A percentile compares a stretch with the other conserved stretches of the same genome.
These are phyloP conservation scores for Oncorhynchus tshawytscha DNA, from an alignment of 2,113 vertebrate species.

Conservation along the genomic window DNA sequence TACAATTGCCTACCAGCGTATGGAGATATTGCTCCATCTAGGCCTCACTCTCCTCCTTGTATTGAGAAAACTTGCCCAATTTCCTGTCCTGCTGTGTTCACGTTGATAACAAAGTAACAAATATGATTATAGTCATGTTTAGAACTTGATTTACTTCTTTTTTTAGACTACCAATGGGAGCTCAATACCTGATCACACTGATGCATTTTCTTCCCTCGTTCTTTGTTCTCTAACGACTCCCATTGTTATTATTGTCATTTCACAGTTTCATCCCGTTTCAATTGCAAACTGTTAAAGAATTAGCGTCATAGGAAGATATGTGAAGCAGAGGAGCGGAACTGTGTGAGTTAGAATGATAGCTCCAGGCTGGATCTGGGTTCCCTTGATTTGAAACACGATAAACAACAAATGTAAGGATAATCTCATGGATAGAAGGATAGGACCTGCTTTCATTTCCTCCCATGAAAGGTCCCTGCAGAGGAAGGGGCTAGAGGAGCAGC, in stretches of 20 bases:
- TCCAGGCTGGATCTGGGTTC: slow-evolving; percentile 1
- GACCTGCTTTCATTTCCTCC: slow-evolving; percentile 12
- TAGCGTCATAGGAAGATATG: slow-evolving; percentile 4
- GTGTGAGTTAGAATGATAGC: neutral
- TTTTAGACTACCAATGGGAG: too few relatives aligned
- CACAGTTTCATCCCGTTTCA: slow-evolving; percentile 2
- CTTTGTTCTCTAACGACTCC: neutral
- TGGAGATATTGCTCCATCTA: neutral
- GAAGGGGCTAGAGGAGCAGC: slow-evolving; percentile 2
- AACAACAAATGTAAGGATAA: slow-evolving; percentile 30
- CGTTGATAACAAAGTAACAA: neutral
- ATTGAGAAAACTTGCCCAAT: neutral
- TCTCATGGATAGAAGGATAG: slow-evolving; percentile 14
- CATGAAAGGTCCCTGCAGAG: slow-evolving; percentile 13
- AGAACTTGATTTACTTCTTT: neutral
- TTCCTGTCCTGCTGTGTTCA: neutral
- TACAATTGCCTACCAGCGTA: slow-evolving; percentile 1
- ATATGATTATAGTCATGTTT: neutral
- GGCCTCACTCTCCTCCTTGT: neutral
- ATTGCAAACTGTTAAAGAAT: slow-evolving; percentile 24
- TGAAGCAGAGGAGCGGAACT: neutral
- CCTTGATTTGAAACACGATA: slow-evolving; percentile 36
- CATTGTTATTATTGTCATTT: too few relatives aligned
- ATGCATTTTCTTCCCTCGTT: neutral
- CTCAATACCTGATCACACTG: too few relatives aligned